Conservation (phyloP, 2,113 vertebrate genomes). For the Oriolus oriolus region DNA sequence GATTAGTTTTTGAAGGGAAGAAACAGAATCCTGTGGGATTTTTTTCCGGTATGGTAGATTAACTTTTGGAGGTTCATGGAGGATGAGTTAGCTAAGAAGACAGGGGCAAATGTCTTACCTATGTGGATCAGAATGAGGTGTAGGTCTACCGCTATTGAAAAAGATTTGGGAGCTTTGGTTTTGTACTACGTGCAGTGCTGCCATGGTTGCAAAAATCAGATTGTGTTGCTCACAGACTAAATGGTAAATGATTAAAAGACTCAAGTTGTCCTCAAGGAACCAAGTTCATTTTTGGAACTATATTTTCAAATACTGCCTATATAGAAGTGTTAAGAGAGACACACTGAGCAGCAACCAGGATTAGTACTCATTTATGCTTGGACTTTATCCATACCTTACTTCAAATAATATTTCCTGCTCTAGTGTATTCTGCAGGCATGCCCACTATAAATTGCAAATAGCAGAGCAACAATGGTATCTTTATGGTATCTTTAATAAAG, state of each 20-base stretch:
- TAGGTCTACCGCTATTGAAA: not conserved
- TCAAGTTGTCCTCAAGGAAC: not conserved
- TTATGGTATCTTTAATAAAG: slow-evolving; percentile 21
- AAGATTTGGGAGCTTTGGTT: not conserved
- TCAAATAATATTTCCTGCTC: not conserved
- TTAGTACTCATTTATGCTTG: not conserved
- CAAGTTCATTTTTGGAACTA: not conserved
- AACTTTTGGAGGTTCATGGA: not conserved
- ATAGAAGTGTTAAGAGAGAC: not conserved
- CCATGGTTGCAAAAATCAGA: not conserved
- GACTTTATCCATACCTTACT: not conserved
- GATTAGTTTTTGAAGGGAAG: not conserved
- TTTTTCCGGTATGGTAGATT: not conserved
- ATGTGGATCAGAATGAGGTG: not conserved
- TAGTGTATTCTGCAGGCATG: not conserved
- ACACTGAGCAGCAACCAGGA: not conserved
- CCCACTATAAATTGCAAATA: not conserved
- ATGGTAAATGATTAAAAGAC: not conserved
- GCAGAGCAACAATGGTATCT: not conserved
- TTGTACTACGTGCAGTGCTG: not conserved
- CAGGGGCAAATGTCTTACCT: not conserved
- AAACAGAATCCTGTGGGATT: not conserved
- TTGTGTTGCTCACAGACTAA: not conserved
- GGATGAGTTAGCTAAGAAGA: not conserved
- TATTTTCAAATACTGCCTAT: not conserved